Evolutionary conservation across 2,888 invertebrate genomes (phyloP).

Genomic region (Chalcosyrphus nemorum): DNA sequence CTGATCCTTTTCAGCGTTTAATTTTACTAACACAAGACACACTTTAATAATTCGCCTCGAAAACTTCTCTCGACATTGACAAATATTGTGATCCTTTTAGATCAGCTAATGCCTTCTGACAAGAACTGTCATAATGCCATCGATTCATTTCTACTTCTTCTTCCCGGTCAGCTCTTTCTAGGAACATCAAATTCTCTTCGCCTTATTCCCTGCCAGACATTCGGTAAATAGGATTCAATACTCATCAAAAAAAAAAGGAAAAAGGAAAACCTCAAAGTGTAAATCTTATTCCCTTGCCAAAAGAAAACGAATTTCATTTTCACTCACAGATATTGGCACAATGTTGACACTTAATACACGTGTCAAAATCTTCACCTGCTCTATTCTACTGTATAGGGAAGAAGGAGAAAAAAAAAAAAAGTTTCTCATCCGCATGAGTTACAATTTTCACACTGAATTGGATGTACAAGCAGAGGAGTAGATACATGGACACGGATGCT

Average conservation of each 20-base stretch:
- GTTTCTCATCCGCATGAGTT: slow-evolving; percentile 38
- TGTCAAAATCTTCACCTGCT: slow-evolving; percentile 56
- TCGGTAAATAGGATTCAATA: slow-evolving; percentile 33
- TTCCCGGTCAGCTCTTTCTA: slow-evolving; percentile 12
- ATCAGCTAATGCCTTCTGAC: too few relatives aligned
- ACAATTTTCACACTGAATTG: slow-evolving; percentile 63
- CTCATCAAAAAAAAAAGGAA: background rate
- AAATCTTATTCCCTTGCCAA: slow-evolving; percentile 28
- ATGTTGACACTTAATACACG: slow-evolving; percentile 64
- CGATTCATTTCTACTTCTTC: too few relatives aligned
- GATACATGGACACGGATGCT: slow-evolving; percentile 1
- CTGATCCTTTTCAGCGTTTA: too few relatives aligned
- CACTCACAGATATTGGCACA: slow-evolving; percentile 51
- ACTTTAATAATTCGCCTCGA: too few relatives aligned
- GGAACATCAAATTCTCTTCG: slow-evolving; percentile 31
- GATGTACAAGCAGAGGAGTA: slow-evolving; percentile 15
- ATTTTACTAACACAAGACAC: too few relatives aligned
- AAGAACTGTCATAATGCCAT: too few relatives aligned
- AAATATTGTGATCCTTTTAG: too few relatives aligned
- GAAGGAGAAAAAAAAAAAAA: background rate
- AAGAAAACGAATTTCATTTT: slow-evolving; percentile 53
- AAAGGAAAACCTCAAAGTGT: slow-evolving; percentile 10
- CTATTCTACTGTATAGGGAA: background rate
- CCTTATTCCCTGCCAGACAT: slow-evolving; percentile 27
- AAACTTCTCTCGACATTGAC: too few relatives aligned